Evolutionary conservation across 2,797 vertebrate genomes (phyloP), one percentile per base, ranked within the genome.

Genomic region (Eulemur rubriventer): DNA sequence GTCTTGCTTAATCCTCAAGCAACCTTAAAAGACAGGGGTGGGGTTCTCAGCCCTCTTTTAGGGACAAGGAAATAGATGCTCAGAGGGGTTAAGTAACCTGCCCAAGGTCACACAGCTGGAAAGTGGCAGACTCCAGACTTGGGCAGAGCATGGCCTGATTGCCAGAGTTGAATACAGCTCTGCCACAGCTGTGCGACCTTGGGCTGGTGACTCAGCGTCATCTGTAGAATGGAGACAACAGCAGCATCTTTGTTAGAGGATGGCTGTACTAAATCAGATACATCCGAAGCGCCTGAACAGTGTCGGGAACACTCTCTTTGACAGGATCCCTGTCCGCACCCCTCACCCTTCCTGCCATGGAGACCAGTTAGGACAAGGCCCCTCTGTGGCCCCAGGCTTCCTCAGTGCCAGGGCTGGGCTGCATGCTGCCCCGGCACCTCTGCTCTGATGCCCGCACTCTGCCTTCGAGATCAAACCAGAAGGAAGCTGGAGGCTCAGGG

Each of bases 391-490:
- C 79, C 67, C 2, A 0, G 59, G 69, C 61, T 65, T 70, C 73
- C 65, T 73, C 48, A 1, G 41, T 26, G 33, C 22, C 55, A 0
- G 0, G 22, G 61, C 28, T 0, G 28, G 67, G 91, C 1, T 24
- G 72, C 0, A 33, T 14, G 57, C 59, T 61, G 73, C n/a, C 63
- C 38, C 0, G 46, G 59, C 81, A 4, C 70, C 70, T 75, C 17
- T 35, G 90, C 52, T 91, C 93, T 75, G 41, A 63, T 50, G 83
- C 84, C 88, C 59, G 70, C n/a, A 76, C 69, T 88, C 16, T 75
- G 85, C 52, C 50, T 94, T 20, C 41, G 33, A 88, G 81, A 63
- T 76, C 82, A 94, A 94, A 88, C 59, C 82, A 88, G 81, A 87
- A 85, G 91, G 96, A 86, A 83, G 83, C 50, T 11, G 82, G 82